Evolutionary conservation across 2,113 vertebrate genomes (phyloP).

Genomic region (Microtus montanus): DNA sequence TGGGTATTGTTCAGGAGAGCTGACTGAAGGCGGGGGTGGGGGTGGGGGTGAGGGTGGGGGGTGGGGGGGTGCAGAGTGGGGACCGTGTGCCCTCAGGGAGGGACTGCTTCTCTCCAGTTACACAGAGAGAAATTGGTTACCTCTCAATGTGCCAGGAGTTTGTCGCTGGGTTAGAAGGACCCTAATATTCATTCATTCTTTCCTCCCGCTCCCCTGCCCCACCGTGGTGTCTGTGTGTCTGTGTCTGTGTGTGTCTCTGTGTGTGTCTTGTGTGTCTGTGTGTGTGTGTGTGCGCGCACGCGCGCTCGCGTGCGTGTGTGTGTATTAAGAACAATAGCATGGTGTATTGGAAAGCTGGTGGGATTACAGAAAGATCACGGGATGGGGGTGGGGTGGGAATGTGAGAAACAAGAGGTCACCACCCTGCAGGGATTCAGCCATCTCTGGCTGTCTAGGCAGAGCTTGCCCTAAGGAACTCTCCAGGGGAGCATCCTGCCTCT

Average conservation of each 20-base stretch:
- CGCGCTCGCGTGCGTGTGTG: not conserved
- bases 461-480: not conserved
- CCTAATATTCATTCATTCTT: not conserved
- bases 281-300: not conserved
- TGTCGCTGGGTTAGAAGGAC: not conserved
- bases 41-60: constrained; percentile 56
- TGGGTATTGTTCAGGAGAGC: constrained; percentile 80
- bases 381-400: not conserved
- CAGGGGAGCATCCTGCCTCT: not conserved
- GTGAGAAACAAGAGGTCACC: constrained; percentile 49
- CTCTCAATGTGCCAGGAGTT: constrained; percentile 65
- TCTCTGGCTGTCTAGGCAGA: not conserved
- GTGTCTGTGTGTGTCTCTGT: not conserved
- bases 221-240: not conserved
- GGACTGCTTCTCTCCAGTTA: constrained; percentile 53
- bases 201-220: not conserved
- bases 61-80: constrained; percentile 41
- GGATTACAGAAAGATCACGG: constrained; percentile 55
- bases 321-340: not conserved
- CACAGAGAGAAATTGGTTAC: constrained; percentile 25
- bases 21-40: constrained; percentile 39
- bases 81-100: constrained; percentile 58
- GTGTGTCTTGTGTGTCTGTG: not conserved
- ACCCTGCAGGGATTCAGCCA: not conserved
- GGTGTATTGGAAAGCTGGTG: constrained; percentile 68